These are phyloP conservation scores for Frankliniella intonsa DNA, from an alignment of 2,888 invertebrate species.

Conservation along the genomic window DNA sequence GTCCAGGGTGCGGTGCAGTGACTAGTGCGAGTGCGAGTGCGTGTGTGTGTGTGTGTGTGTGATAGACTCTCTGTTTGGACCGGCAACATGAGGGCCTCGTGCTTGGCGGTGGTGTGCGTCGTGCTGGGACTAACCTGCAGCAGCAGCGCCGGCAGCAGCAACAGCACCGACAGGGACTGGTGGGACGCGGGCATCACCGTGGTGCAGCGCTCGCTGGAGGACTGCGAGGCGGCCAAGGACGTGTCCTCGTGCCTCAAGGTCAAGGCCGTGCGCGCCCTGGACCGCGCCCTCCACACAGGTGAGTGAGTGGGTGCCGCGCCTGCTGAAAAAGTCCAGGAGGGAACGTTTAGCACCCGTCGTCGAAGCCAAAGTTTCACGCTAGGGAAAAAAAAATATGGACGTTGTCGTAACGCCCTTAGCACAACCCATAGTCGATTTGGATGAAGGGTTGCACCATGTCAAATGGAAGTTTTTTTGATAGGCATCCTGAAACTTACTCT, in stretches of 20 bases:
- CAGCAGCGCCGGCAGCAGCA: neutral
- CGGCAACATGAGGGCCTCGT: neutral
- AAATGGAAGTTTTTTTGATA: no score
- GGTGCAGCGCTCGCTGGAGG: constrained; percentile 11
- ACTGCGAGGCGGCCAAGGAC: neutral
- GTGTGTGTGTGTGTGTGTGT: neutral
- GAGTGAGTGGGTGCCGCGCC: neutral
- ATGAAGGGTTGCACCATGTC: no score
- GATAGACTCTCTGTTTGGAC: neutral
- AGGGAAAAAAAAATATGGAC: no score
- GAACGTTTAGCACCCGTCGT: no score
- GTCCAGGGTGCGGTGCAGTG: neutral
- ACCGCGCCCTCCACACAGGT: constrained; percentile 3
- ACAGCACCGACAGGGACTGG: neutral
- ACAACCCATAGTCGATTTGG: no score
- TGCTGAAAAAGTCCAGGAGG: no score
- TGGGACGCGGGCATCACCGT: neutral
- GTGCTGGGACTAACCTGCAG: neutral
- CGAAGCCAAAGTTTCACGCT: no score
- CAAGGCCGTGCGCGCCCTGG: neutral
- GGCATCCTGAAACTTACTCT: no score
- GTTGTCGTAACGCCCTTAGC: no score
- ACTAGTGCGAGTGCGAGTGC: neutral
- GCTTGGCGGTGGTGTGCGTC: neutral
- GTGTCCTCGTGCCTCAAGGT: constrained; percentile 21